Base-by-base conservation (phyloP, 2,888 invertebrate genomes). In the Lamproptera curius region DNA sequence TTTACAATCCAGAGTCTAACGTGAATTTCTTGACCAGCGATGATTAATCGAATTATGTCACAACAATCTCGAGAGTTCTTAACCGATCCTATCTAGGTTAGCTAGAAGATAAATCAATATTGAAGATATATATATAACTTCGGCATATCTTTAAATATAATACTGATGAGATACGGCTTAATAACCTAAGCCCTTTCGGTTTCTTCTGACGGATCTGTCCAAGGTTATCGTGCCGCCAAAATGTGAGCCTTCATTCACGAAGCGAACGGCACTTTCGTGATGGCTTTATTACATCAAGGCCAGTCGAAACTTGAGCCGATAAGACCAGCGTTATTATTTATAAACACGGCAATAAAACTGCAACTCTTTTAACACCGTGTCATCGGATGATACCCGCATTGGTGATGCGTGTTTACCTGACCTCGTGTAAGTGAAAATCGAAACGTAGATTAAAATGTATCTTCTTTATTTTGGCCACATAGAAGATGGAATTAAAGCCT, bases 171-270 rank as follows among this genome's bases (percentile, higher is more conserved):
- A 8, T 40, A 11, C 16, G 16, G n/a, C n/a, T 10, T 41, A 2
- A 28, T 28, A 14, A 9, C 2, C 16, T 31, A 41, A 41, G 16
- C 41, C 35, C 42, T 42, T 42, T 39, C 23, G 20, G 15, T 33
- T 45, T 23, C 34, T 20, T 47, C 31, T 38, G 38, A 42, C 42
- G 33, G 28, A 47, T 47, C 37, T 40, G 38, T 34, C n/a, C 45
- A 40, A 46, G 39, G 46, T 16, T 35, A 26, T 35, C 26, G 35
- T 14, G 34, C 34, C 40, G 40, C 23, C 20, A 33, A 41, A 37
- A 4, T 31, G 16, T 14, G 23, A 34, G 45, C 37, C 23, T 13
- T 42, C 23, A 47, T 47, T 47, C 42, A 37, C 36, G 17, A 16
- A 35, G 35, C 41, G 23, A 33, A 16, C 34, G 20, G 11, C 34